phyloP scores from a whole-genome alignment of 2,888 invertebrate genomes.

The Andrena flavipes region DNA sequence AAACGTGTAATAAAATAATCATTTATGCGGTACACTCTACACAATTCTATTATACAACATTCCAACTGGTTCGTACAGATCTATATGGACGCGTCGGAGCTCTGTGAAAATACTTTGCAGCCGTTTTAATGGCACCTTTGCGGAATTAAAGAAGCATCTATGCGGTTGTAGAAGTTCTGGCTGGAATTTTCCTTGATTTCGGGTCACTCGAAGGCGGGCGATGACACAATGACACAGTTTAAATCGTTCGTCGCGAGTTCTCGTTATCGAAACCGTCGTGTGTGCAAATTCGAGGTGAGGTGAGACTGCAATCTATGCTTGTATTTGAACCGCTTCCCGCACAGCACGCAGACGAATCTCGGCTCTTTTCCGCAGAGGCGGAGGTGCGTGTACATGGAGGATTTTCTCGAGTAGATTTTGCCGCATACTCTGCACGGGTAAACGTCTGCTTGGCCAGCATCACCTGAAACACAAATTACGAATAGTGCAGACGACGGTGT shows the following conservation, averaged over 20 bases:
- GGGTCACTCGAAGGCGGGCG: too few species aligned
- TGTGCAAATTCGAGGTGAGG: slow-evolving; percentile 70
- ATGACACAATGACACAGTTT: too few species aligned
- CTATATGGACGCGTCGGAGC: too few species aligned
- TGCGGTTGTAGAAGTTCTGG: too few species aligned
- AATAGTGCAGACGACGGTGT: slow-evolving; percentile 35
- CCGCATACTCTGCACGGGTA: slow-evolving; percentile 78
- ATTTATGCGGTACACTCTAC: slow-evolving; percentile 10
- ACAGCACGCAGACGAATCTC: slow-evolving; percentile 81
- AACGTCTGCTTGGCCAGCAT: slow-evolving; percentile 5
- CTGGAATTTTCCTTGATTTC: too few species aligned
- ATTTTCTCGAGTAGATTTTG: slow-evolving; percentile 77
- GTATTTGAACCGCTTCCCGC: slow-evolving; percentile 81
- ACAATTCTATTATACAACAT: background rate
- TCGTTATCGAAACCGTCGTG: slow-evolving; percentile 37
- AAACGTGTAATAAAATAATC: slow-evolving; percentile 34
- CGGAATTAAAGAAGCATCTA: too few species aligned
- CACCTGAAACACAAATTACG: slow-evolving; percentile 66
- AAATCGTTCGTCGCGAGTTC: background rate
- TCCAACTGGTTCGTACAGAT: too few species aligned
- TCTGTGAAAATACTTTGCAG: too few species aligned
- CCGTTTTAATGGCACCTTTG: too few species aligned
- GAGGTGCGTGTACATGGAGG: slow-evolving; percentile 80
- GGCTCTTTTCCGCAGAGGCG: slow-evolving; percentile 82
- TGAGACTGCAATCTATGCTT: slow-evolving; percentile 80